phyloP scores from a whole-genome alignment of 2,113 vertebrate species.

The Calyptommatus sinebrachiatus region DNA sequence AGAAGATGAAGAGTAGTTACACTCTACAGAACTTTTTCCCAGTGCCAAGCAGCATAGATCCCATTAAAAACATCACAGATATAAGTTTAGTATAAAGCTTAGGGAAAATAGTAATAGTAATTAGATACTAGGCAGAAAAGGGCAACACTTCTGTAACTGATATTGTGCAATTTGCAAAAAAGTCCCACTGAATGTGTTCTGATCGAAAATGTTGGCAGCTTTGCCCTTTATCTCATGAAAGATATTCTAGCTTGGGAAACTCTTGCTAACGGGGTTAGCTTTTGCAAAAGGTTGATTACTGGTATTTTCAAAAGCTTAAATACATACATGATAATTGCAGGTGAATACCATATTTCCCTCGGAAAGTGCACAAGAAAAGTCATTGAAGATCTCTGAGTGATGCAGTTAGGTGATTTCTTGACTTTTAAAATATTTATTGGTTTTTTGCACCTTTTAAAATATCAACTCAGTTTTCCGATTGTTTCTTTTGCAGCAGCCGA shows the following conservation, averaged over 20 bases:
- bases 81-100: constrained; percentile 43
- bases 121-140: constrained; percentile 69
- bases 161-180: constrained; percentile 59
- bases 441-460: too few relatives aligned
- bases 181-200: constrained; percentile 59
- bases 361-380: constrained; percentile 53
- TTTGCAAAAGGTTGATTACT: constrained; percentile 67
- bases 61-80: constrained; percentile 47
- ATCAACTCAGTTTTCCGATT: too few relatives aligned
- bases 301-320: constrained; percentile 65
- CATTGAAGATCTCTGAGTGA: constrained; percentile 30
- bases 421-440: too few relatives aligned
- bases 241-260: constrained; percentile 62
- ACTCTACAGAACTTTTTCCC: not conserved
- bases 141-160: constrained; percentile 63
- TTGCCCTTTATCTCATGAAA: constrained; percentile 74
- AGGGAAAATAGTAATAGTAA: constrained; percentile 62
- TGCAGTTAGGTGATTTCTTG: too few relatives aligned
- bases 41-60: not conserved
- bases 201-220: constrained; percentile 66
- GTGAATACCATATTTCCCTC: constrained; percentile 60
- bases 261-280: constrained; percentile 60
- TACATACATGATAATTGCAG: constrained; percentile 53
- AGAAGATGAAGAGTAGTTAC: not conserved
- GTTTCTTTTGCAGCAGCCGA: too few relatives aligned